Base-by-base conservation (phyloP, 2,797 vertebrate genomes). In the Diplodus sargus region DNA sequence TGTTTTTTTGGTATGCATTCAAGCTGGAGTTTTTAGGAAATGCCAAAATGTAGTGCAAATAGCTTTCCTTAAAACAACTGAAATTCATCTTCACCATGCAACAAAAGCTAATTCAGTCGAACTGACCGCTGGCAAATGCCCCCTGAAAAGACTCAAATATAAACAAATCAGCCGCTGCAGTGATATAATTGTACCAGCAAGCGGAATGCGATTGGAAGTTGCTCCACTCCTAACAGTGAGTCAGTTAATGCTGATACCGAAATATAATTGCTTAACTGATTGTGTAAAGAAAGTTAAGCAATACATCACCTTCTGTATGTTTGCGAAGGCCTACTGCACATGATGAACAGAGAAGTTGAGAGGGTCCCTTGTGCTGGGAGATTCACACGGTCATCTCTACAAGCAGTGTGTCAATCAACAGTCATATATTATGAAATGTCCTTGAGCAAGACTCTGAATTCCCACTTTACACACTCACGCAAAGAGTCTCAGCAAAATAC, bases 401-500 rank as follows among this genome's bases (percentile, higher is more conserved):
- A 0, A 56, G 9, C 15, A 0, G 12, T 66, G 65, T 68, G 85
- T 81, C 81, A 80, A 15, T 72, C 68, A 76, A 52, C 15, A 30
- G 20, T 65, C 52, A 25, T 22, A 8, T 23, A 1, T 80, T 61
- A 66, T 10, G 51, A 52, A 84, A 79, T 17, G 28, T 51, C 62
- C 65, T 73, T 83, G 39, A 76, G 86, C 56, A 88, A 81, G 9
- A 61, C 43, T 66, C 63, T 75, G 65, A 85, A 57, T 59, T 76
- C 79, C 79, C 16, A 0, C 13, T 6, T 59, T 23, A 48, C 73
- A 34, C 64, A 52, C 47, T 73, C 51, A 58, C 0, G 18, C 20
- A 28, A 48, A 12, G 53, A 48, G 28, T 25, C 54, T 22, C 15
- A 6, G 9, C 48, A 49, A 51, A 73, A 62, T 0, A 20, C 23